These are phyloP conservation scores for Phoebastria nigripes DNA, from an alignment of 2,797 vertebrate genomes.

Conservation along the genomic window DNA sequence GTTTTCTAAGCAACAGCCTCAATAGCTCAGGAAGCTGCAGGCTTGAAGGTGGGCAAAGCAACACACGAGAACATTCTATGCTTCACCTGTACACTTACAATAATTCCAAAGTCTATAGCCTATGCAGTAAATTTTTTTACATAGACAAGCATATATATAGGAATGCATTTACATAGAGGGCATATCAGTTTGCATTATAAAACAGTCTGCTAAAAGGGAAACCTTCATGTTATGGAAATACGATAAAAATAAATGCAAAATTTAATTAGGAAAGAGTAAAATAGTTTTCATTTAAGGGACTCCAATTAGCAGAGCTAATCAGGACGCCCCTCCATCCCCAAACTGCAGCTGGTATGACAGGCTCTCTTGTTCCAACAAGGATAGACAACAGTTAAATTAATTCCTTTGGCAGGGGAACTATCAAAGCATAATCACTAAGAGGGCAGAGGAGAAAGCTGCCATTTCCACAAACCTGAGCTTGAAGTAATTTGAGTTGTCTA, in stretches of 20 bases:
- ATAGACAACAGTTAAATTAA: neutral
- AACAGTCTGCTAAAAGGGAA: neutral
- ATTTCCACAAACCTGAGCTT: slow-evolving; percentile 84
- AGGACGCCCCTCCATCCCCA: neutral
- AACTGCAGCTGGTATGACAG: neutral
- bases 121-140: neutral
- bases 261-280: neutral
- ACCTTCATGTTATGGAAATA: neutral
- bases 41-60: neutral
- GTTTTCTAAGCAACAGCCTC: neutral
- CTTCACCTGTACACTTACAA: neutral
- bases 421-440: neutral
- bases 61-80: neutral
- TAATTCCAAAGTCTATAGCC: neutral
- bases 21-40: neutral
- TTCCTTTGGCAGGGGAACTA: neutral
- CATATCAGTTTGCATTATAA: neutral
- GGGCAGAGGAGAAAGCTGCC: neutral
- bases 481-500: slow-evolving; percentile 89
- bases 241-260: neutral
- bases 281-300: neutral
- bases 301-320: neutral
- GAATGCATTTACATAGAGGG: neutral
- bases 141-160: neutral
- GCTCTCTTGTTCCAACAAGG: neutral